Base-by-base conservation (phyloP, 2,113 vertebrate genomes). In the Gadus macrocephalus region DNA sequence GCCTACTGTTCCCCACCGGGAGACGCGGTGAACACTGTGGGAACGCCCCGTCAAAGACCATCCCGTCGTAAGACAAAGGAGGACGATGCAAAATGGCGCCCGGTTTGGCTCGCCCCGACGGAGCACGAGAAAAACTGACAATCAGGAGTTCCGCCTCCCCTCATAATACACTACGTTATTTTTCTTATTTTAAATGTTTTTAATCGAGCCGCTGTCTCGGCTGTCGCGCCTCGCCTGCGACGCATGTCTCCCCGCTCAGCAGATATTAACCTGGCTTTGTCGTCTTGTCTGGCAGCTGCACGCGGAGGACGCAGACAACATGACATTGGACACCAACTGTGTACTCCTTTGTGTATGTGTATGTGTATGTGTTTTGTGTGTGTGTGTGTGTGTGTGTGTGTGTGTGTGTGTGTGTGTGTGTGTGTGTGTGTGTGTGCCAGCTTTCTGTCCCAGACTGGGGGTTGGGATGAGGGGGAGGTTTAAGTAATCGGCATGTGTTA, bases 201-300 rank as follows among this genome's bases (percentile, higher is more conserved):
- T 75, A 77, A 64, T 49, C 42, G 42, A 35, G 31, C 64, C 76
- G 66, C 49, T 62, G 67, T 61, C 12, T 56, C 75, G 73, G 67
- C 75, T 67, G 79, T 78, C 66, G 17, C 27, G 25, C 68, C 76
- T 83, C 71, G 15, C 4, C 15, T 27, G 12, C 74, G 77, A 85
- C 76, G 73, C 81, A 55, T 77, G 76, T 77, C 86, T 77, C 81
- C 67, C 67, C 22, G 79, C 81, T 81, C 75, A 81, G 68, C 72
- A 68, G 76, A 62, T 78, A 86, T 79, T 84, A 85, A 82, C 82
- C 87, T 78, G 66, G 81, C 74, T 79, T 80, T 81, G 79, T 78
- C 73, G 77, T 83, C 79, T 71, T 16, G 55, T 58, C 55, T 58
- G 42, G 8, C 42, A 14, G 12, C 42, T 9, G 42, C 42, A 9